phyloP scores from a whole-genome alignment of 2,888 invertebrate species.

The Amaurobius ferox region DNA sequence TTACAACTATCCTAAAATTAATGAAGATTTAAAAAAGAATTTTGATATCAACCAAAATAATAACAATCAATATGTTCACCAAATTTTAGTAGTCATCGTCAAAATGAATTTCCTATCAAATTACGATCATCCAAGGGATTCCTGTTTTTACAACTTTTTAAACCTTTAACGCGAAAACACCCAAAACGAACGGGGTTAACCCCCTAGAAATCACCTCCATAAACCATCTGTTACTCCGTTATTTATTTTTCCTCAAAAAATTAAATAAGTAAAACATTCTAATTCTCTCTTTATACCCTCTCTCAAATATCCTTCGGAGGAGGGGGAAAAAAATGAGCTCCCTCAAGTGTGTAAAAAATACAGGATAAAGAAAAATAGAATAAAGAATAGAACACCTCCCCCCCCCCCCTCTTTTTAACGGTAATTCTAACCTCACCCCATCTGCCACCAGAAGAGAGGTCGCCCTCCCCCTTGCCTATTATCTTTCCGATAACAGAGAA shows the following conservation, averaged over 20 bases:
- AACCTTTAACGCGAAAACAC: too few species aligned
- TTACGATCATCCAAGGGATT: too few species aligned
- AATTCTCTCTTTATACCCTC: neutral
- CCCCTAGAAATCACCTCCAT: too few species aligned
- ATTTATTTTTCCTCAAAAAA: neutral
- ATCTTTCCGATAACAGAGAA: neutral
- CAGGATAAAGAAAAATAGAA: slow-evolving; percentile 2
- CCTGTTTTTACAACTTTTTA: too few species aligned
- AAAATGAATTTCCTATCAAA: too few species aligned
- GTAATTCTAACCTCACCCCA: slow-evolving; percentile 16
- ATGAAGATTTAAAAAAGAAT: too few species aligned
- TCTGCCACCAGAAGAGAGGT: neutral
- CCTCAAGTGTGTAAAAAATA: neutral
- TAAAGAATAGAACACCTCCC: neutral
- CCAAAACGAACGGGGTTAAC: too few species aligned
- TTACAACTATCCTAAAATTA: too few species aligned
- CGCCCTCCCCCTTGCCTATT: neutral
- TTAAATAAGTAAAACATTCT: neutral
- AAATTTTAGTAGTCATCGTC: too few species aligned
- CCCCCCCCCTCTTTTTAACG: neutral
- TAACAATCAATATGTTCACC: too few species aligned
- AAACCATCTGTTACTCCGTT: neutral
- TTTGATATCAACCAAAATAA: too few species aligned
- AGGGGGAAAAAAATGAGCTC: neutral
- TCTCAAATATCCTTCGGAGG: neutral